Percentiles rank a stretch among this genome's conserved stretches.
These are phyloP conservation scores for Ceratosolen solmsi DNA, from an alignment of 1,140 invertebrate species.

Conservation along the genomic window DNA sequence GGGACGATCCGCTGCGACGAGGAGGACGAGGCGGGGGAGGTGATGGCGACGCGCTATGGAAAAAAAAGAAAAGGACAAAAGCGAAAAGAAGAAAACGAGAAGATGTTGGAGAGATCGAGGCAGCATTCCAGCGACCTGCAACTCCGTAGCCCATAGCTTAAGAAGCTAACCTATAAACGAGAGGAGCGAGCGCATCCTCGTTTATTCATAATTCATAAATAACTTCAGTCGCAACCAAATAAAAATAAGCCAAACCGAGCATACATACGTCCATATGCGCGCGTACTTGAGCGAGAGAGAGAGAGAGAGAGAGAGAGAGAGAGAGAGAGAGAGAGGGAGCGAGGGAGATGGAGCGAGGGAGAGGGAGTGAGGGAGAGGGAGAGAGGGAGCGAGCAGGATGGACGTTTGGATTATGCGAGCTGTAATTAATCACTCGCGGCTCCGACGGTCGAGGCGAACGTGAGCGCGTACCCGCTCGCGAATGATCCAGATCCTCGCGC, in stretches of 20 bases:
- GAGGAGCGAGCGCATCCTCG: not conserved
- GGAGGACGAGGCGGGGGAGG: not conserved
- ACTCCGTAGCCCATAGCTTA: not conserved
- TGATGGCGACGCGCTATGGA: not conserved
- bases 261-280: too few relatives aligned
- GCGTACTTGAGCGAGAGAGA: not conserved
- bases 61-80: not conserved
- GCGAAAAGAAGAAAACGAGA: not conserved
- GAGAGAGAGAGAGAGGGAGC: not conserved
- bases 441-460: not conserved
- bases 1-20: not conserved
- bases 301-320: not conserved
- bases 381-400: not conserved
- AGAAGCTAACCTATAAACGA: slow-evolving; percentile 1
- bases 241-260: slow-evolving; percentile 20
- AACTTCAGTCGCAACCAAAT: slow-evolving; percentile 24
- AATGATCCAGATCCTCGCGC: not conserved
- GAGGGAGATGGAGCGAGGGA: not conserved
- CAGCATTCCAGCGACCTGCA: slow-evolving; percentile 16
- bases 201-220: slow-evolving; percentile 49
- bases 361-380: not conserved
- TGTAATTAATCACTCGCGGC: slow-evolving; percentile 20
- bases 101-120: not conserved
- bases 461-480: not conserved
- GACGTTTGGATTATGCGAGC: not conserved